Base-by-base conservation (phyloP, 2,797 vertebrate species). In the Scyliorhinus canicula region DNA sequence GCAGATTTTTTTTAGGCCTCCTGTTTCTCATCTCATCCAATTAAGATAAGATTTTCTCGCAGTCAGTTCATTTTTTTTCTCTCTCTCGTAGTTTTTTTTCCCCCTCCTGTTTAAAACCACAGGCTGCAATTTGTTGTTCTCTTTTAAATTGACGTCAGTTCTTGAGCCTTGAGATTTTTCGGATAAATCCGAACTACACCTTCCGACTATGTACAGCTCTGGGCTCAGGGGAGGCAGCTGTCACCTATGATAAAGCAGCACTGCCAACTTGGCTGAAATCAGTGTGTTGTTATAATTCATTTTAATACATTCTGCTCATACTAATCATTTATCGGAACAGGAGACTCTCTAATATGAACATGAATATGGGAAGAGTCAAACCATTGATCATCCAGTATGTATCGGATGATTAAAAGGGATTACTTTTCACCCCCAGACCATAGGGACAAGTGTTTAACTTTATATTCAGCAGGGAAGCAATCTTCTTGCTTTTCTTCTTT, bases 11-110 rank as follows among this genome's bases (percentile, higher is more conserved):
- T 94, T 95, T 60, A 88, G 52, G 50, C 95, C 71, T 95, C 93
- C 93, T 95, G 95, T 97, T 97, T 97, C 96, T 96, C 95, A 95
- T 96, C 96, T 95, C 95, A 31, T 95, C 97, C 96, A 97, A 97
- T 97, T 97, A 97, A 96, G 95, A 47, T 93, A 57, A 90, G 95
- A 95, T 96, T 95, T 95, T 96, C 96, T 95, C 85, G 44, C 55
- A 93, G 86, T 95, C 95, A 95, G 96, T 96, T 96, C 95, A 95
- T 95, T 96, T 96, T 96, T 74, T 74, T 35, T 35, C 69, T 96
- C 95, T 90, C 63, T 26, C 11, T 55, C 2, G 65, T 44, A 94
- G 47, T 8, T 35, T n/a, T 44, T 35, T 67, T 16, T 8, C 16
- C 55, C 35, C 85, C 1, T 35, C 60, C 65, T 21, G 11, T 93